These are phyloP conservation scores for Sepiola atlantica DNA, from an alignment of 2,888 invertebrate species.

Conservation along the genomic window DNA sequence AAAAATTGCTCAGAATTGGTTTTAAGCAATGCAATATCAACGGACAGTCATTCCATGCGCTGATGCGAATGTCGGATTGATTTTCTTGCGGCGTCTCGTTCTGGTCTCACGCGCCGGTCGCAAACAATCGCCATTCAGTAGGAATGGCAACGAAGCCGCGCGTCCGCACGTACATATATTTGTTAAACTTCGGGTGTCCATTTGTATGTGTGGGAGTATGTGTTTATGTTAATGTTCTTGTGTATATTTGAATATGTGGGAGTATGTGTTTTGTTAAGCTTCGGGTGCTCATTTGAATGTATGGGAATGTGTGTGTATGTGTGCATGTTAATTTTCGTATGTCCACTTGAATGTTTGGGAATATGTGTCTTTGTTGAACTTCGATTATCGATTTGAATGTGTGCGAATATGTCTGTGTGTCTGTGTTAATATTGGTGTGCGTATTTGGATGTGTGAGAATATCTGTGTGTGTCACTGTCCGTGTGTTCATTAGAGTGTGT, in stretches of 20 bases:
- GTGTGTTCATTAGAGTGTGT: too few species aligned
- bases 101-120: neutral
- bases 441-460: neutral
- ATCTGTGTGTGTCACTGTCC: neutral
- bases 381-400: too few species aligned
- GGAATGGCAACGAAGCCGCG: neutral
- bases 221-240: too few species aligned
- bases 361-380: too few species aligned
- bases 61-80: neutral
- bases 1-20: neutral
- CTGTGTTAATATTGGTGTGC: too few species aligned
- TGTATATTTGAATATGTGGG: neutral
- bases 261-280: neutral
- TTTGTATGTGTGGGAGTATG: too few species aligned
- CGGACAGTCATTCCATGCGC: neutral
- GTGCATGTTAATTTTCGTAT: too few species aligned
- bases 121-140: neutral
- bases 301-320: too few species aligned
- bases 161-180: too few species aligned
- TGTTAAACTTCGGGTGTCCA: too few species aligned
- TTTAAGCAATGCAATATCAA: slow-evolving; percentile 6
- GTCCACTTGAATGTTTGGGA: too few species aligned
- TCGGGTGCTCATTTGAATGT: neutral
- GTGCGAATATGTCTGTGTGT: too few species aligned
- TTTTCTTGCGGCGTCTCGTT: neutral